Base-by-base conservation (phyloP, 2,113 vertebrate genomes). In the Sinocyclocheilus anophthalmus region DNA sequence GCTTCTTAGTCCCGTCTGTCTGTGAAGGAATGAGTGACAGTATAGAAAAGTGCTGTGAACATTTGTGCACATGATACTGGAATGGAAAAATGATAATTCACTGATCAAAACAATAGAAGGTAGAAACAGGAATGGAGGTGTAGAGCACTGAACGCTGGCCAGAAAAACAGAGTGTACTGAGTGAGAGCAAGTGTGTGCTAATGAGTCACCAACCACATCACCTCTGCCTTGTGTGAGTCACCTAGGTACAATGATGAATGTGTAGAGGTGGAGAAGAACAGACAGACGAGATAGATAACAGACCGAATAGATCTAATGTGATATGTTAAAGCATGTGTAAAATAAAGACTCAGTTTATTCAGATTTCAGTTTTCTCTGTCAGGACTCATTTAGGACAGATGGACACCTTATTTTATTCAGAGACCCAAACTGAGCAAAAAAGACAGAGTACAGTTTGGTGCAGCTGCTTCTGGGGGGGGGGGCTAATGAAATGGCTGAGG, bases 161-260 rank as follows among this genome's bases (percentile, higher is more conserved):
- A 53, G 70, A 81, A 55, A 59, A 26, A 33, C 39, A 57, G 8
- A 22, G 72, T 48, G 72, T 85, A 81, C 72, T 67, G 81, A 30
- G 79, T 61, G 76, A 45, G 79, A 80, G 76, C 26, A 30, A 59
- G 83, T 30, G 75, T 2, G 33, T 72, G 84, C 77, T 72, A 9
- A 89, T 93, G 93, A 95, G 88, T 95, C 93, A 95, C 90, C 86
- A 87, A 5, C 86, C 88, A 72, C 88, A 89, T 90, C 91, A 90
- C 92, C 92, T 89, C 93, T 93, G 93, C 92, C 94, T 92, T 92
- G 92, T 93, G 91, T 94, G 93, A 95, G 92, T 94, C 94, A 94
- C 92, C 91, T 92, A 91, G 91, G 90, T 91, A 90, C 86, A 82
- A 83, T 90, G 88, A 90, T 91, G 83, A 78, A 76, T 83, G 87